A percentile compares a stretch with the other conserved stretches of the same genome.
Evolutionary conservation across 2,113 vertebrate species (phyloP).

Genomic region (Oncorhynchus tshawytscha): DNA sequence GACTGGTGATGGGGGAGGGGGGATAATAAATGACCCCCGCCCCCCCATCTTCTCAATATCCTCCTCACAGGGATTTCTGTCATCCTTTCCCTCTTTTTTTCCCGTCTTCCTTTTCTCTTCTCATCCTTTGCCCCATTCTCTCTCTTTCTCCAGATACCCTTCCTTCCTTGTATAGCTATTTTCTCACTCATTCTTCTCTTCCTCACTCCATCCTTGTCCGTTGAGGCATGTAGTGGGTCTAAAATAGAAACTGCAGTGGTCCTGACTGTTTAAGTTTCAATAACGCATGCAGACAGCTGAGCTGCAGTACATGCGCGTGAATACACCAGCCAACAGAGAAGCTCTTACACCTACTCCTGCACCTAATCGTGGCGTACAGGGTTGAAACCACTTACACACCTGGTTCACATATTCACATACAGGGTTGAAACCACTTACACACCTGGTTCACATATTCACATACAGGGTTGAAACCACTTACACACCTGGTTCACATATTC

Average conservation of each 20-base stretch:
- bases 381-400: too few relatives aligned
- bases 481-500: too few relatives aligned
- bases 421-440: too few relatives aligned
- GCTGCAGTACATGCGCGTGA: not conserved
- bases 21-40: not conserved
- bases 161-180: too few relatives aligned
- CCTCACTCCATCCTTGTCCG: not conserved
- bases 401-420: too few relatives aligned
- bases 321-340: too few relatives aligned
- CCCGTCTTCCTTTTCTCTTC: not conserved
- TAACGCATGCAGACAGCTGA: slow-evolving; percentile 50
- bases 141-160: not conserved
- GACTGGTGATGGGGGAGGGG: not conserved
- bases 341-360: too few relatives aligned
- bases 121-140: not conserved
- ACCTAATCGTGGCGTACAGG: too few relatives aligned
- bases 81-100: not conserved
- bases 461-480: too few relatives aligned
- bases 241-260: slow-evolving; percentile 41
- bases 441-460: too few relatives aligned
- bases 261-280: slow-evolving; percentile 33
- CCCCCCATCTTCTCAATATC: too few relatives aligned
- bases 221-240: slow-evolving; percentile 3
- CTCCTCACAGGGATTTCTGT: not conserved
- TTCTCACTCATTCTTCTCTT: not conserved